phyloP scores from a whole-genome alignment of 1,140 invertebrate genomes.

The Ostrea denselamellosa region DNA sequence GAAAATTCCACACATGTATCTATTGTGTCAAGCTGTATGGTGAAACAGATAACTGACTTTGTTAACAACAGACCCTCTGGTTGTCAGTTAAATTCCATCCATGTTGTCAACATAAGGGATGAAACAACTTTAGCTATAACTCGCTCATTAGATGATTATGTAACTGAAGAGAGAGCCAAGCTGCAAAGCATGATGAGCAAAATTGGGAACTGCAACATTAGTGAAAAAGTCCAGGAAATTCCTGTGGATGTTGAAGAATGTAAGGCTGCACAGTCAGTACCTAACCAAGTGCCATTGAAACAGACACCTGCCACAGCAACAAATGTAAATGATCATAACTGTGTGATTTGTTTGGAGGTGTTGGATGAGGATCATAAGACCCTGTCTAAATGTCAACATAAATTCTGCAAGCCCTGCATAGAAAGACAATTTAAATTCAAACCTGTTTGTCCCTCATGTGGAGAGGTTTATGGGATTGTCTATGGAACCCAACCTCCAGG shows the following conservation, averaged over 20 bases:
- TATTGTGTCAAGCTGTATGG: not conserved
- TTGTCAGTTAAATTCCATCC: constrained; percentile 37
- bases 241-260: not conserved
- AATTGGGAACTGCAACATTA: not conserved
- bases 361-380: constrained; percentile 54
- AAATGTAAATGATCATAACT: constrained; percentile 46
- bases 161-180: not conserved
- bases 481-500: constrained; percentile 70
- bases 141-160: not conserved
- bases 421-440: constrained; percentile 61
- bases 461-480: constrained; percentile 65
- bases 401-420: constrained; percentile 66
- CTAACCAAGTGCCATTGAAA: not conserved
- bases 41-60: not conserved
- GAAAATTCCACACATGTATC: not conserved
- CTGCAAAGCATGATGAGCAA: not conserved
- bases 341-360: constrained; percentile 67
- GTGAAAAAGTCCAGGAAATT: not conserved
- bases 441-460: constrained; percentile 72
- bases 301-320: not conserved
- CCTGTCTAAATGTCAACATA: constrained; percentile 64
- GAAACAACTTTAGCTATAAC: constrained; percentile 32
- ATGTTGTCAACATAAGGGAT: constrained; percentile 29
- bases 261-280: not conserved
- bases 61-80: not conserved